These are phyloP conservation scores for Scrobipalpa costella DNA, from an alignment of 2,888 invertebrate genomes.

Conservation along the genomic window DNA sequence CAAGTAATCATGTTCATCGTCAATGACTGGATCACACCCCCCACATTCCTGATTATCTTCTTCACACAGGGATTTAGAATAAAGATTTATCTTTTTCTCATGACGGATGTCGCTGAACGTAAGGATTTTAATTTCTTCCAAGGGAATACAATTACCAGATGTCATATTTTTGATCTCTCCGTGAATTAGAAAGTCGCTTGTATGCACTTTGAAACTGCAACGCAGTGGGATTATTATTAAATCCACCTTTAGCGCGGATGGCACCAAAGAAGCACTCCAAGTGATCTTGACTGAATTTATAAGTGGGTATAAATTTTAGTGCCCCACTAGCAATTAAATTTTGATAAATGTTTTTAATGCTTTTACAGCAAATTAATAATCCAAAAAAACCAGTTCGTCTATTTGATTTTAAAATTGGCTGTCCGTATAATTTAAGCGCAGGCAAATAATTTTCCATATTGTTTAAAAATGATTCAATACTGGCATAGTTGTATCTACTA, in stretches of 20 bases:
- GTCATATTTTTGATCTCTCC: slow-evolving; percentile 11
- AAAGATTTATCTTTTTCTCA: slow-evolving; percentile 20
- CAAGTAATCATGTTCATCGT: too few species aligned
- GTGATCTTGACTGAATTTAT: background rate
- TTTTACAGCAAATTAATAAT: background rate
- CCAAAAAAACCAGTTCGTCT: background rate
- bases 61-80: background rate
- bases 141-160: slow-evolving; percentile 19
- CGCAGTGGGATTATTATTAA: background rate
- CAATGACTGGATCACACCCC: slow-evolving; percentile 18
- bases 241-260: background rate
- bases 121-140: slow-evolving; percentile 19
- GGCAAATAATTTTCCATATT: too few species aligned
- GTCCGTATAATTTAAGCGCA: background rate
- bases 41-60: background rate
- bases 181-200: background rate
- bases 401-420: background rate
- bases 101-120: slow-evolving; percentile 7
- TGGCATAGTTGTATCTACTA: background rate
- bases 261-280: background rate
- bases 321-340: background rate
- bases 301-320: background rate
- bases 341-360: background rate
- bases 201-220: background rate
- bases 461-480: background rate